phyloP scores from a whole-genome alignment of 1,140 invertebrate genomes.

The Pentalonia nigronervosa region DNA sequence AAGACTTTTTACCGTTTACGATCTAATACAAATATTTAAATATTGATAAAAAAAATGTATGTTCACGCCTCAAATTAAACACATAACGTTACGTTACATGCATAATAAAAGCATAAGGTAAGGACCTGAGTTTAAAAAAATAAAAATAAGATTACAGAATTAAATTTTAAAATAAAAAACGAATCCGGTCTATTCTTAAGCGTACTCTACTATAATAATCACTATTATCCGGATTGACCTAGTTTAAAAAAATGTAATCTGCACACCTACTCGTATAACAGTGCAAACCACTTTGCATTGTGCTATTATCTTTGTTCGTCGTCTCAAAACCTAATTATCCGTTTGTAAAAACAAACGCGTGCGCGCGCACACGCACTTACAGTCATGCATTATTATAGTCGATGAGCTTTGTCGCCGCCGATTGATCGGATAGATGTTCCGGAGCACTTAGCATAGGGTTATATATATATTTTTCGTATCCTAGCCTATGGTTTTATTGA shows the following conservation, averaged over 20 bases:
- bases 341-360: background rate
- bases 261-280: background rate
- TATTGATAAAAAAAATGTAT: background rate
- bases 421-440: background rate
- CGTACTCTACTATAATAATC: conserved; percentile 14
- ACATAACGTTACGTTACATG: background rate
- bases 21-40: background rate
- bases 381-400: background rate
- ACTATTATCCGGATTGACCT: background rate
- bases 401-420: background rate
- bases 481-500: background rate
- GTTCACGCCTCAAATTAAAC: background rate
- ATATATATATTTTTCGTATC: background rate
- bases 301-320: conserved; percentile 9
- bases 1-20: background rate
- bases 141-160: background rate
- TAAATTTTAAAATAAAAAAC: conserved; percentile 26
- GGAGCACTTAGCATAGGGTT: background rate
- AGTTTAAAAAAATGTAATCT: background rate
- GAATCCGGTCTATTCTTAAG: background rate
- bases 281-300: conserved; percentile 8
- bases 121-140: background rate
- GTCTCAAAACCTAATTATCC: conserved; percentile 13
- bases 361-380: background rate
- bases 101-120: background rate